Conservation (phyloP, 2,113 vertebrate genomes). For the Cacatua alba region DNA sequence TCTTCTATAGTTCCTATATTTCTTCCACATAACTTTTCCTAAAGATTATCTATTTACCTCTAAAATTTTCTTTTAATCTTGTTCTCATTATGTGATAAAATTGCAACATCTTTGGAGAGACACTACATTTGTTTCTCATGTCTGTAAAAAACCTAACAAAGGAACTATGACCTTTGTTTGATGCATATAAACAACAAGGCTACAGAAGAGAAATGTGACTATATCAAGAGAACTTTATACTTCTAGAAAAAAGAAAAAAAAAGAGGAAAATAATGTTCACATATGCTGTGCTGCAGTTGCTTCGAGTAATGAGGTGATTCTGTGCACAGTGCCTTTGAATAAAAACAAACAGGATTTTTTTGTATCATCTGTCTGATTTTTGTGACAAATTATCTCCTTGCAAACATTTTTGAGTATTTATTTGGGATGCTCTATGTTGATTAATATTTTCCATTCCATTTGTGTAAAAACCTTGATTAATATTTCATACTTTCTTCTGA, state of each 20-base stretch:
- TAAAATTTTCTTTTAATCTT: background rate
- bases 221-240: background rate
- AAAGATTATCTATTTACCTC: background rate
- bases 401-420: slow-evolving; percentile 55
- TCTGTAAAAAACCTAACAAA: background rate
- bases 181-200: background rate
- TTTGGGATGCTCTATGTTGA: slow-evolving; percentile 8
- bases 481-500: slow-evolving; percentile 68
- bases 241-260: background rate
- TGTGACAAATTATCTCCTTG: slow-evolving; percentile 58
- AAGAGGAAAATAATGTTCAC: slow-evolving; percentile 5
- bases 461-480: slow-evolving; percentile 49
- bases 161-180: background rate
- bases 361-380: slow-evolving; percentile 41
- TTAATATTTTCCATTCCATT: slow-evolving; percentile 64
- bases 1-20: background rate
- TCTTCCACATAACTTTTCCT: background rate
- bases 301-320: slow-evolving; percentile 28
- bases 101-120: background rate
- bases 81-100: background rate
- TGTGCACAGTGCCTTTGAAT: background rate
- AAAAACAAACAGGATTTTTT: slow-evolving; percentile 49
- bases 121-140: background rate
- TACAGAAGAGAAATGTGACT: background rate
- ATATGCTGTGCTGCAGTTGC: background rate